Evolutionary conservation across 1,140 invertebrate species (phyloP).

Genomic region (Micrasema minimum): DNA sequence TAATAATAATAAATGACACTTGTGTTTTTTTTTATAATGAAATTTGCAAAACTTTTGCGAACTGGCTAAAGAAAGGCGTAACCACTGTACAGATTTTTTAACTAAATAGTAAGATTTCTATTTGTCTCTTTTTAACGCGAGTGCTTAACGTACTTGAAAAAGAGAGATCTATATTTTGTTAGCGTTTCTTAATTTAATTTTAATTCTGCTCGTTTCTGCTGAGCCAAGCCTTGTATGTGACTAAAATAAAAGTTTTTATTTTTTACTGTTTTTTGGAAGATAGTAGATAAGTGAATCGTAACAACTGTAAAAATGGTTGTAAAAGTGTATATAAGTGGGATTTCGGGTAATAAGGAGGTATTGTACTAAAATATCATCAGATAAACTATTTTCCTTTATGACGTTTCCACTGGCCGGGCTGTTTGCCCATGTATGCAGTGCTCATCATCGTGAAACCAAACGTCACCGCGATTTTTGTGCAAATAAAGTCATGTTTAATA

Average conservation of each 20-base stretch:
- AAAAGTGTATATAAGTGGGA: constrained; percentile 89
- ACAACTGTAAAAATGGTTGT: constrained; percentile 75
- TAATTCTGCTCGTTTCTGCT: constrained; percentile 17
- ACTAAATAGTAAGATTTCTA: not conserved
- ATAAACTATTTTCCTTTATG: constrained; percentile 28
- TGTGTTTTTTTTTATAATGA: too few relatives aligned
- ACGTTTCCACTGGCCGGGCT: constrained; percentile 45
- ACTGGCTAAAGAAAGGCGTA: constrained; percentile 39
- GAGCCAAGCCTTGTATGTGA: constrained; percentile 46
- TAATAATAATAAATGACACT: too few relatives aligned
- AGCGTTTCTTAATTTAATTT: not conserved
- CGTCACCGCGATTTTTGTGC: constrained; percentile 37
- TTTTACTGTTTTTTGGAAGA: constrained; percentile 46
- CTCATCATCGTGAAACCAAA: constrained; percentile 35
- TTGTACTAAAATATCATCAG: constrained; percentile 5
- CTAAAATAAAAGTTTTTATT: constrained; percentile 48
- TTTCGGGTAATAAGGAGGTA: constrained; percentile 92
- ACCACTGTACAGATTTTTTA: constrained; percentile 29
- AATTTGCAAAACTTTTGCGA: not conserved
- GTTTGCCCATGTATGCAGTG: not conserved
- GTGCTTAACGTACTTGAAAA: not conserved
- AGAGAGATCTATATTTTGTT: constrained; percentile 9
- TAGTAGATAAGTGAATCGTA: constrained; percentile 24
- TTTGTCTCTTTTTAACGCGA: constrained; percentile 1
- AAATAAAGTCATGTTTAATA: constrained; percentile 36